Percentiles rank a stretch among this genome's conserved stretches.
phyloP scores from a whole-genome alignment of 1,140 invertebrate species.

The Limonius californicus region DNA sequence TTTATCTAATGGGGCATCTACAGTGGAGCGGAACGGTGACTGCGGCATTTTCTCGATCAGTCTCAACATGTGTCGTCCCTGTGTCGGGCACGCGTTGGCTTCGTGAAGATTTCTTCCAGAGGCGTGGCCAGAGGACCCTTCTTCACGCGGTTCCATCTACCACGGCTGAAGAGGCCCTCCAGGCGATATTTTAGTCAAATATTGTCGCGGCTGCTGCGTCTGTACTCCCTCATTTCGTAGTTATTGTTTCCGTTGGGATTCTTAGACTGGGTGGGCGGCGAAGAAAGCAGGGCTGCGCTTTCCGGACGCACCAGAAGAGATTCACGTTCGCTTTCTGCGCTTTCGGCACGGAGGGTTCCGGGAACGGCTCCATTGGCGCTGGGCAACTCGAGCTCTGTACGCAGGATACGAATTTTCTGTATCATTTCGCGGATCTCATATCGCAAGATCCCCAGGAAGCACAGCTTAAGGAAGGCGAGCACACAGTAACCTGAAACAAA shows the following conservation, averaged over 20 bases:
- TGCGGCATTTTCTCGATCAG: slow-evolving; percentile 7
- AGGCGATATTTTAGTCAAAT: slow-evolving; percentile 47
- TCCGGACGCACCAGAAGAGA: slow-evolving; percentile 52
- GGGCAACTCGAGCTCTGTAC: slow-evolving; percentile 52
- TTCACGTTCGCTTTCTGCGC: slow-evolving; percentile 54
- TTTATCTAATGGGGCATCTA: background rate
- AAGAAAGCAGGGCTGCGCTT: slow-evolving; percentile 44
- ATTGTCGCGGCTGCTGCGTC: slow-evolving; percentile 36
- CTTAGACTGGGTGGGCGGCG: slow-evolving; percentile 50
- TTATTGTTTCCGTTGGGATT: slow-evolving; percentile 73
- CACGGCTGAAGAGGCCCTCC: slow-evolving; percentile 50
- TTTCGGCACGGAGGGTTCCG: slow-evolving; percentile 48
- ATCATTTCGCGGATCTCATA: slow-evolving; percentile 88
- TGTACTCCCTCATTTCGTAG: slow-evolving; percentile 67
- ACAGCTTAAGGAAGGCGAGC: slow-evolving; percentile 83
- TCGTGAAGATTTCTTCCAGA: slow-evolving; percentile 47
- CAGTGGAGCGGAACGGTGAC: slow-evolving; percentile 8
- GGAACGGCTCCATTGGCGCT: slow-evolving; percentile 45
- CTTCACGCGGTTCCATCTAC: slow-evolving; percentile 50
- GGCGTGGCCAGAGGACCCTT: slow-evolving; percentile 52
- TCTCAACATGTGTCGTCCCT: slow-evolving; percentile 32
- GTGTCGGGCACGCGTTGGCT: slow-evolving; percentile 41
- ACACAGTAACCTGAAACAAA: slow-evolving; percentile 70
- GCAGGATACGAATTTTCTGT: slow-evolving; percentile 73
- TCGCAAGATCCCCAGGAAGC: slow-evolving; percentile 81